These are phyloP conservation scores for Seladonia tumulorum DNA, from an alignment of 2,888 invertebrate genomes.

Conservation along the genomic window DNA sequence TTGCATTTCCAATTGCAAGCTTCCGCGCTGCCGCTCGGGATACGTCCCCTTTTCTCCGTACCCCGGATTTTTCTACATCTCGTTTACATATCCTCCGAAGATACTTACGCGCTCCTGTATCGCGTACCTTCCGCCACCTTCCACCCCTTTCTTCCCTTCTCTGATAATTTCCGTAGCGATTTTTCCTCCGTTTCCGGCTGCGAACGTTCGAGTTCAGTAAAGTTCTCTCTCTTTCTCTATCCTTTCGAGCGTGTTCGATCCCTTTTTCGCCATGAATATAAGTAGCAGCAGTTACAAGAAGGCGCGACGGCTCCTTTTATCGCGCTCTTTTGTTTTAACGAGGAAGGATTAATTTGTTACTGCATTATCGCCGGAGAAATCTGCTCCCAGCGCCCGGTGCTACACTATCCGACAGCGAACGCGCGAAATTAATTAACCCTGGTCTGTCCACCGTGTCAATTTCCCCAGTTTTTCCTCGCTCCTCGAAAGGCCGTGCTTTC, in stretches of 20 bases:
- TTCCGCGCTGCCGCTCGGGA: constrained; percentile 50
- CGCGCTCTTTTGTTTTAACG: neutral
- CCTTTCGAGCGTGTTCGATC: neutral
- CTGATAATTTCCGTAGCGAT: constrained; percentile 33
- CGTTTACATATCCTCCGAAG: constrained; percentile 49
- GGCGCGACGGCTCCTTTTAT: neutral
- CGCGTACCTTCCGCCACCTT: neutral
- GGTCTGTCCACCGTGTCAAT: neutral
- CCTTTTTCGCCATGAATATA: neutral
- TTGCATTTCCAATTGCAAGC: constrained; percentile 77
- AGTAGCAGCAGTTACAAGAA: neutral
- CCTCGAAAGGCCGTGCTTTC: neutral
- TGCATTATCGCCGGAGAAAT: neutral
- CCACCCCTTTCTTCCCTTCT: neutral
- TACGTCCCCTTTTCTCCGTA: constrained; percentile 7
- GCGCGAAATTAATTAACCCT: constrained; percentile 35
- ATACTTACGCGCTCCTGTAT: constrained; percentile 15
- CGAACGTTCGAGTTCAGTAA: neutral
- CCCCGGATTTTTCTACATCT: constrained; percentile 39
- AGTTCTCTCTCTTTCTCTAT: neutral
- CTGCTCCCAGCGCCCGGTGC: neutral
- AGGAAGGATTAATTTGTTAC: neutral
- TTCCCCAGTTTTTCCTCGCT: neutral
- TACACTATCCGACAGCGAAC: constrained; percentile 29
- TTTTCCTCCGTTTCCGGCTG: neutral